Evolutionary conservation across 2,797 vertebrate species (phyloP).

Genomic region (Apogon talboti): DNA sequence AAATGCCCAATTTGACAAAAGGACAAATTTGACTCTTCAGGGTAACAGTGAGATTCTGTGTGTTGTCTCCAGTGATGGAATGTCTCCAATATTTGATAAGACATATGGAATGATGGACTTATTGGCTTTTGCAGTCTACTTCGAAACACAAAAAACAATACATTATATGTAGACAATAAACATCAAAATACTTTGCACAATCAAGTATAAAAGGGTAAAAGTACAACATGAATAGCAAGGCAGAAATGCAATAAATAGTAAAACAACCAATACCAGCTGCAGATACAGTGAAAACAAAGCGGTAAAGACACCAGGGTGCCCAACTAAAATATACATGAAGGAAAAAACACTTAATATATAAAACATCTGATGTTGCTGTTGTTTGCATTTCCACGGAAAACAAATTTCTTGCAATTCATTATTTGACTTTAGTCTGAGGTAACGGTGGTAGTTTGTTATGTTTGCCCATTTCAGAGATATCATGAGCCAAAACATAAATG

Average conservation of each 20-base stretch:
- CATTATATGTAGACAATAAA: conserved; percentile 47
- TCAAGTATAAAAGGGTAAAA: conserved; percentile 47
- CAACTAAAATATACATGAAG: conserved; percentile 5
- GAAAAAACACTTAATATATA: conserved; percentile 30
- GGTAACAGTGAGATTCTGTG: neutral
- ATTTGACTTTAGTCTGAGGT: conserved; percentile 67
- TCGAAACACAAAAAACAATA: conserved; percentile 61
- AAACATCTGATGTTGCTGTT: conserved; percentile 27
- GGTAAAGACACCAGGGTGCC: conserved; percentile 40
- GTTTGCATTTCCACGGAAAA: conserved; percentile 37
- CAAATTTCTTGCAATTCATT: conserved; percentile 28
- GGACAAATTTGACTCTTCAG: neutral
- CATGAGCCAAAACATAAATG: conserved; percentile 61
- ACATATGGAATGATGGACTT: conserved; percentile 41
- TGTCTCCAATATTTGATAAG: conserved; percentile 26
- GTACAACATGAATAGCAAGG: conserved; percentile 32
- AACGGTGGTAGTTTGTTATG: conserved; percentile 62
- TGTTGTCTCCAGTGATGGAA: conserved; percentile 23
- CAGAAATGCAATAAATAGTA: conserved; percentile 39
- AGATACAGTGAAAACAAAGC: conserved; percentile 32
- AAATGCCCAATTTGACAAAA: neutral
- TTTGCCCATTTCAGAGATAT: conserved; percentile 46
- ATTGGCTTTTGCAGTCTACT: conserved; percentile 46
- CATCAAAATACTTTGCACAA: conserved; percentile 45
- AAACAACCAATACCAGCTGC: conserved; percentile 19